These are phyloP conservation scores for Melitaea cinxia DNA, from an alignment of 1,140 invertebrate genomes.

Conservation along the genomic window DNA sequence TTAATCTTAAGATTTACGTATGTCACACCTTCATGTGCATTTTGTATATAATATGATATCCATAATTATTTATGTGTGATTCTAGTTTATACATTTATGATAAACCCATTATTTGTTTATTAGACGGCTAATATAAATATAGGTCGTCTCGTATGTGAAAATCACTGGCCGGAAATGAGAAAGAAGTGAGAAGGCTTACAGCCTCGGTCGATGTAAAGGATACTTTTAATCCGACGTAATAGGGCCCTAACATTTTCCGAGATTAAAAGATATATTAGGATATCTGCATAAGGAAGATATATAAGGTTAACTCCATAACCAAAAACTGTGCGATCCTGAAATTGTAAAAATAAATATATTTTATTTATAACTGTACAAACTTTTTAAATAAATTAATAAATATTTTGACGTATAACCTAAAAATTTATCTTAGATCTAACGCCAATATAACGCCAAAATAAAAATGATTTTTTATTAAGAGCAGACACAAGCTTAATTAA, in stretches of 20 bases:
- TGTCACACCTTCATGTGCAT: no score
- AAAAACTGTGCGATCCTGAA: not conserved
- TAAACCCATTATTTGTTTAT: no score
- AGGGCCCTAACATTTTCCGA: not conserved
- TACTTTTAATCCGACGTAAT: not conserved
- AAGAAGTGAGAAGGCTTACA: not conserved
- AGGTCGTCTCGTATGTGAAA: not conserved
- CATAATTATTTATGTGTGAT: no score
- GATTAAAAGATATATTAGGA: not conserved
- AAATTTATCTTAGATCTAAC: no score
- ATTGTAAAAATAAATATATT: no score
- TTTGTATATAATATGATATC: no score
- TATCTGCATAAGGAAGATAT: not conserved
- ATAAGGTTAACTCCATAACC: not conserved
- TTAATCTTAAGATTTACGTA: no score
- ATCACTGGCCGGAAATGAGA: not conserved
- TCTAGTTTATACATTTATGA: no score
- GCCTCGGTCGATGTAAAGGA: not conserved
- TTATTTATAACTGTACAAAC: no score
- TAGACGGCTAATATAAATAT: no score
- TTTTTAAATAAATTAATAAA: no score
- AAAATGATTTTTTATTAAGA: not conserved
- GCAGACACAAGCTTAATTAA: constrained; percentile 15
- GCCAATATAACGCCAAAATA: not conserved
- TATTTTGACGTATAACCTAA: no score